Evolutionary conservation across 2,113 vertebrate species (phyloP).

Genomic region (Sorex fumeus): DNA sequence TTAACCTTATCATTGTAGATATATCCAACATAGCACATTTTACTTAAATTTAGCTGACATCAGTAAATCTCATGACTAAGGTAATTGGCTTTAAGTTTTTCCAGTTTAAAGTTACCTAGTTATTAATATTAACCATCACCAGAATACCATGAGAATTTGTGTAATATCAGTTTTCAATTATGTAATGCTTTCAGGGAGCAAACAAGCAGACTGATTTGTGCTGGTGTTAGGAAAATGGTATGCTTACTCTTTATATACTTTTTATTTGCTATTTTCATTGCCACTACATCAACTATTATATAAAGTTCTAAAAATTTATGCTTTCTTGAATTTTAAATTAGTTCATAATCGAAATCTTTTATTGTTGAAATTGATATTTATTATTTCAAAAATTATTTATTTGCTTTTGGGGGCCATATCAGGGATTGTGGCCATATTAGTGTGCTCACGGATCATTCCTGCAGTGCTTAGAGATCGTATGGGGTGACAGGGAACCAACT

Average conservation of each 20-base stretch:
- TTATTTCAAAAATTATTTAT: no score
- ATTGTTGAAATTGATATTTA: neutral
- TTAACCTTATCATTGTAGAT: conserved; percentile 1
- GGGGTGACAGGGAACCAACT: no score
- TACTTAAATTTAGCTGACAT: neutral
- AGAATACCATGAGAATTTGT: conserved; percentile 46
- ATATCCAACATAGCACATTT: conserved; percentile 12
- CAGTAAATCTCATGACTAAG: neutral
- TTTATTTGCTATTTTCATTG: conserved; percentile 33
- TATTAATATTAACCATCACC: neutral
- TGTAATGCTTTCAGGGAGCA: conserved; percentile 46
- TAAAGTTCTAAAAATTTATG: conserved; percentile 8
- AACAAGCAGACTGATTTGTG: neutral
- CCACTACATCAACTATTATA: neutral
- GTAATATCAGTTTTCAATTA: neutral
- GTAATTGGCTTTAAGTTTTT: neutral
- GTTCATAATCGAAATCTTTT: conserved; percentile 36
- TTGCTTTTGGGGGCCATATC: no score
- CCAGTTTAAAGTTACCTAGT: neutral
- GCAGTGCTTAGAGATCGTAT: no score
- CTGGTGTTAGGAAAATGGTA: conserved; percentile 11
- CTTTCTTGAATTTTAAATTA: conserved; percentile 5
- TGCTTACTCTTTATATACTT: neutral
- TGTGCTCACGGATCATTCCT: no score
- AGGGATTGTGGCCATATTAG: no score